phyloP scores from a whole-genome alignment of 2,113 vertebrate species.

The Prietella phreatophila region DNA sequence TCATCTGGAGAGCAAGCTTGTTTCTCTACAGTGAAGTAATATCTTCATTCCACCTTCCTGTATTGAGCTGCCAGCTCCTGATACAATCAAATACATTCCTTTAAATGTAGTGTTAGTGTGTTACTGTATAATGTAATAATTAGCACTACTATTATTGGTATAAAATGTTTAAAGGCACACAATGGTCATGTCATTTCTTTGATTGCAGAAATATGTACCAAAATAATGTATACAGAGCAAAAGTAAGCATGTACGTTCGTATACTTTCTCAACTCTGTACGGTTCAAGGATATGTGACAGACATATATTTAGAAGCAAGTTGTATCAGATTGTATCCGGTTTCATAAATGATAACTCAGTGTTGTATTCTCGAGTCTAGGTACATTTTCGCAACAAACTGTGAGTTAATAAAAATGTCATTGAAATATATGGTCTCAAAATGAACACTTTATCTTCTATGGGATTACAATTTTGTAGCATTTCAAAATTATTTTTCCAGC shows the following conservation, averaged over 20 bases:
- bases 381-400: not conserved
- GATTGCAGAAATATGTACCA: not conserved
- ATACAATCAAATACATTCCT: not conserved
- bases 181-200: not conserved
- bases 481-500: not conserved
- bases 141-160: not conserved
- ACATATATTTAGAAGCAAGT: not conserved
- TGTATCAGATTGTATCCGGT: not conserved
- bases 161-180: not conserved
- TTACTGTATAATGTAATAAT: constrained; percentile 6
- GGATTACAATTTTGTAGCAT: not conserved
- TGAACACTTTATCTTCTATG: not conserved
- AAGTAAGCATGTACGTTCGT: not conserved
- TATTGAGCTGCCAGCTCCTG: not conserved
- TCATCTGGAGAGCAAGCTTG: not conserved
- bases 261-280: not conserved
- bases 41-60: not conserved
- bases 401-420: not conserved
- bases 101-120: not conserved
- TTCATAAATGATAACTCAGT: not conserved
- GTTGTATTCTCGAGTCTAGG: not conserved
- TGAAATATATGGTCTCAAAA: not conserved
- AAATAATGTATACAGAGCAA: not conserved
- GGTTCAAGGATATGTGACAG: not conserved
- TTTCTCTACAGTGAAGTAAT: not conserved